Evolutionary conservation across 1,140 invertebrate genomes (phyloP).

Genomic region (Aphidius ervi): DNA sequence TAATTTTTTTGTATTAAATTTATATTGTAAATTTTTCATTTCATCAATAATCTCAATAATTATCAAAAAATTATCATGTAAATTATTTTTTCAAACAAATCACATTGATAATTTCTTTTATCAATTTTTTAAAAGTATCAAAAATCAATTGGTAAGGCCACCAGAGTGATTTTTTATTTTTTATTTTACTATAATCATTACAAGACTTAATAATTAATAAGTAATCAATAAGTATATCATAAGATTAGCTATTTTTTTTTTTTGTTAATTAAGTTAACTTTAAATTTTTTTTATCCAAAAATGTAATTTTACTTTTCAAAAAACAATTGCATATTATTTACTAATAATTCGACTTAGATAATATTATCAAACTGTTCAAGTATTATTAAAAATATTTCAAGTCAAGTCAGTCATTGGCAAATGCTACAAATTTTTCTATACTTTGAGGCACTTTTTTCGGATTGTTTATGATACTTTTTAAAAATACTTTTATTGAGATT

Average conservation of each 20-base stretch:
- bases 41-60: too few relatives aligned
- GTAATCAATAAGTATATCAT: slow-evolving; percentile 10
- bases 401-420: slow-evolving; percentile 15
- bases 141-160: slow-evolving; percentile 50
- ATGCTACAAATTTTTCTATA: slow-evolving; percentile 28
- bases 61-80: too few relatives aligned
- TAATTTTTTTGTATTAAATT: too few relatives aligned
- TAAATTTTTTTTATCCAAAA: slow-evolving; percentile 1
- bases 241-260: too few relatives aligned
- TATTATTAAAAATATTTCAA: not conserved
- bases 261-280: too few relatives aligned
- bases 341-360: too few relatives aligned
- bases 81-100: too few relatives aligned
- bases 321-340: too few relatives aligned
- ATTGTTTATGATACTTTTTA: slow-evolving; percentile 35
- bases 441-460: slow-evolving; percentile 46
- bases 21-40: too few relatives aligned
- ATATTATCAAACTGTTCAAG: too few relatives aligned
- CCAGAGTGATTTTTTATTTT: slow-evolving; percentile 43
- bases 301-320: too few relatives aligned
- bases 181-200: not conserved
- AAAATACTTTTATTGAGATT: slow-evolving; percentile 19
- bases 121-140: slow-evolving; percentile 19
- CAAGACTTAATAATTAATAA: slow-evolving; percentile 36
- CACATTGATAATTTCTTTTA: too few relatives aligned